Percentiles rank a stretch among this genome's conserved stretches.
Evolutionary conservation across 2,888 invertebrate genomes (phyloP).

Genomic region (Bugula neritina): DNA sequence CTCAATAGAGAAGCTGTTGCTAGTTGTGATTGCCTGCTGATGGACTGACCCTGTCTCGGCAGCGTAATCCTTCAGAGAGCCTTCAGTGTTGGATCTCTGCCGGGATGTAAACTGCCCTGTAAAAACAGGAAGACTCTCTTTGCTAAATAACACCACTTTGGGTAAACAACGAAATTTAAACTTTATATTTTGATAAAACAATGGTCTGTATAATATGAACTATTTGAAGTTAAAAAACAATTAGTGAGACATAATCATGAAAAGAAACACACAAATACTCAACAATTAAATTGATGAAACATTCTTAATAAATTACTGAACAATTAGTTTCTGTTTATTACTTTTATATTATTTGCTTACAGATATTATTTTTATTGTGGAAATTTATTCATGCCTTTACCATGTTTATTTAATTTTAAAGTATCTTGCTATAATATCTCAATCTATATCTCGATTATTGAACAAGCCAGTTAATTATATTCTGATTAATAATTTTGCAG

Average conservation of each 20-base stretch:
- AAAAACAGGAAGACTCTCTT: no score
- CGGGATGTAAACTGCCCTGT: background rate
- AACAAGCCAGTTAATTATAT: no score
- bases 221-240: background rate
- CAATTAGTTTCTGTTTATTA: no score
- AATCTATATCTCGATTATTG: no score
- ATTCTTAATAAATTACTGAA: no score
- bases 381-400: no score
- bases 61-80: background rate
- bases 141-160: background rate
- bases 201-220: background rate
- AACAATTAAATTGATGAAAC: background rate
- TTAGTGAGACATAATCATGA: background rate
- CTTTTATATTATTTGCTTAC: no score
- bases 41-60: background rate
- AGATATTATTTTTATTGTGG: no score
- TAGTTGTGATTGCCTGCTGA: background rate
- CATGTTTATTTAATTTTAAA: no score
- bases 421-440: no score
- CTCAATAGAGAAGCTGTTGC: constrained; percentile 3
- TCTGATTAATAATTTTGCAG: no score
- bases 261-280: background rate
- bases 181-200: background rate
- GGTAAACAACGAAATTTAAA: background rate
- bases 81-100: constrained; percentile 25